phyloP scores from a whole-genome alignment of 2,797 vertebrate species.

The Siniperca obscura region DNA sequence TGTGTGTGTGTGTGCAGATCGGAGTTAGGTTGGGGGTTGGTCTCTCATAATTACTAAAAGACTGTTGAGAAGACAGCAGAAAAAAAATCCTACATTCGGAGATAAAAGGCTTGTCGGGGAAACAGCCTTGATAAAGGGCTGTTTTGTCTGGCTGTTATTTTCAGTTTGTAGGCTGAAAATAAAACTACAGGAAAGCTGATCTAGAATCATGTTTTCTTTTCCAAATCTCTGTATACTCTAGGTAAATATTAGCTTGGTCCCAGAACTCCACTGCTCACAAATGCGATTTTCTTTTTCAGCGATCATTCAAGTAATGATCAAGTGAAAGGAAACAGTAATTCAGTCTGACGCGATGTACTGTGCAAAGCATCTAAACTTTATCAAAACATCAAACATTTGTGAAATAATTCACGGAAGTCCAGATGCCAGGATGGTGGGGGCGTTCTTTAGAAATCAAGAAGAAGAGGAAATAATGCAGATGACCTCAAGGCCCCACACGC shows the following conservation, averaged over 20 bases:
- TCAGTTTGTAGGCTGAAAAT: not conserved
- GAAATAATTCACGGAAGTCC: not conserved
- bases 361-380: not conserved
- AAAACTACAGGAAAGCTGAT: not conserved
- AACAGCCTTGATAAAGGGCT: not conserved
- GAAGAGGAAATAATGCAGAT: not conserved
- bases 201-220: not conserved
- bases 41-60: conserved; percentile 66
- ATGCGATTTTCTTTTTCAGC: not conserved
- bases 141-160: too few relatives aligned
- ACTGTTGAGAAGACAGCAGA: conserved; percentile 27
- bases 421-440: not conserved
- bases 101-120: conserved; percentile 9
- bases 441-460: too few relatives aligned
- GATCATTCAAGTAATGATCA: not conserved
- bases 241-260: not conserved
- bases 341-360: not conserved
- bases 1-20: conserved; percentile 26
- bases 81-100: conserved; percentile 25
- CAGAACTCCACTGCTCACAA: not conserved
- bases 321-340: not conserved
- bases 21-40: conserved; percentile 50
- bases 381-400: not conserved
- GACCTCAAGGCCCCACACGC: not conserved
- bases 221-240: not conserved